Evolutionary conservation across 2,888 invertebrate genomes (phyloP).

Genomic region (Danaus chrysippus): DNA sequence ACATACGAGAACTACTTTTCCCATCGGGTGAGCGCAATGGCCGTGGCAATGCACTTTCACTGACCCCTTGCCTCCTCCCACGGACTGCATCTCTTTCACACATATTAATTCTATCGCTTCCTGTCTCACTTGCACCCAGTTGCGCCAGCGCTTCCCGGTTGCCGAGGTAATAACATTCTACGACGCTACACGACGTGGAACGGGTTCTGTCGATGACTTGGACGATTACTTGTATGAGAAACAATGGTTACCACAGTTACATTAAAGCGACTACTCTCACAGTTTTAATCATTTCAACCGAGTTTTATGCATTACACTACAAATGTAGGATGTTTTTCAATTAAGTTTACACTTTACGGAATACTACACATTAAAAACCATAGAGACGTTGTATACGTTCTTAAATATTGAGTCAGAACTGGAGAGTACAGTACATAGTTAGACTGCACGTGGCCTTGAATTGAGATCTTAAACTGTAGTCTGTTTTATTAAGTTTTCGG

Average conservation of each 20-base stretch:
- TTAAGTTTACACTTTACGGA: background rate
- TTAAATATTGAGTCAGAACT: too few relatives aligned
- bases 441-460: too few relatives aligned
- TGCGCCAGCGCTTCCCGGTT: conserved; percentile 72
- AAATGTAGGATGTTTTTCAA: background rate
- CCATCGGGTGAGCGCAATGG: conserved; percentile 69
- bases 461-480: too few relatives aligned
- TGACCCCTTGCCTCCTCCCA: conserved; percentile 76
- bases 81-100: conserved; percentile 59
- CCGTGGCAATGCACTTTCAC: conserved; percentile 79
- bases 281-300: conserved; percentile 16
- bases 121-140: conserved; percentile 55
- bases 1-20: conserved; percentile 66
- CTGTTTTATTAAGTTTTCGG: too few relatives aligned
- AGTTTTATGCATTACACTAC: conserved; percentile 8
- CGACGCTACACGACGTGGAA: conserved; percentile 75
- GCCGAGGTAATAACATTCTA: conserved; percentile 71
- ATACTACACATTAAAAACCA: too few relatives aligned
- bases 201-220: conserved; percentile 76
- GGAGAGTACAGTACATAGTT: too few relatives aligned
- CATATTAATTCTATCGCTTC: conserved; percentile 54
- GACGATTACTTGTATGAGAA: conserved; percentile 71
- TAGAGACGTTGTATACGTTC: too few relatives aligned
- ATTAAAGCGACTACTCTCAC: conserved; percentile 47
- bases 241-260: conserved; percentile 63